Evolutionary conservation across 2,113 vertebrate species (phyloP).

Genomic region (Syngnathus floridae): DNA sequence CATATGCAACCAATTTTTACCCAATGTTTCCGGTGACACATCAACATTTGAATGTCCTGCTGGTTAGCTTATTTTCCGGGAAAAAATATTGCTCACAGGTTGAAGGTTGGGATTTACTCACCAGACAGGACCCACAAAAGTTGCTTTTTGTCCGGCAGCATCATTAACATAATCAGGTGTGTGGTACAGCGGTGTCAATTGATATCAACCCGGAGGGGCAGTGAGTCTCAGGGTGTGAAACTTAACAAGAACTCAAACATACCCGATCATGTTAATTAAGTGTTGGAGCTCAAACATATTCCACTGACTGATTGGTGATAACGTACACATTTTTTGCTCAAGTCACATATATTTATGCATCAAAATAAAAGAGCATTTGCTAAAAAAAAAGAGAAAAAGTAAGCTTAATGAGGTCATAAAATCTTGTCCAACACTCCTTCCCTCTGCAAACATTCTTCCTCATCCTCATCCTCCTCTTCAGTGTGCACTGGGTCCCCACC

Average conservation of each 20-base stretch:
- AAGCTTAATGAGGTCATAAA: constrained; percentile 17
- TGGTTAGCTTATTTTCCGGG: neutral
- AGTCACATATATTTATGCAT: neutral
- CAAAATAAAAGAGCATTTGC: constrained; percentile 2
- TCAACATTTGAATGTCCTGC: neutral
- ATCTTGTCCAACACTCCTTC: constrained; percentile 33
- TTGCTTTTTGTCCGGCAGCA: neutral
- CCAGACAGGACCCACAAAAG: no score
- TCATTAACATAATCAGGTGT: no score
- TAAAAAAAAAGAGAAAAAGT: neutral
- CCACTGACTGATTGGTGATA: neutral
- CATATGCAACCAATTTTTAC: neutral
- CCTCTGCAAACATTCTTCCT: constrained; percentile 38
- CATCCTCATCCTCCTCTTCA: constrained; percentile 21
- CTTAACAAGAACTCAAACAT: neutral
- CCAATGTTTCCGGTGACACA: neutral
- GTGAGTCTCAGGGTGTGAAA: no score
- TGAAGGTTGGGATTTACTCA: no score
- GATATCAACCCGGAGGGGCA: no score
- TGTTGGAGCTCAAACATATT: neutral
- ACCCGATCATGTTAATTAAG: neutral
- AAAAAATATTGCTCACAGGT: neutral
- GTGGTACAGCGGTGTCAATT: no score
- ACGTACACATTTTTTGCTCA: neutral
- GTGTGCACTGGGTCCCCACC: constrained; percentile 35